Conservation (phyloP, 2,113 vertebrate genomes). For the Aix galericulata region DNA sequence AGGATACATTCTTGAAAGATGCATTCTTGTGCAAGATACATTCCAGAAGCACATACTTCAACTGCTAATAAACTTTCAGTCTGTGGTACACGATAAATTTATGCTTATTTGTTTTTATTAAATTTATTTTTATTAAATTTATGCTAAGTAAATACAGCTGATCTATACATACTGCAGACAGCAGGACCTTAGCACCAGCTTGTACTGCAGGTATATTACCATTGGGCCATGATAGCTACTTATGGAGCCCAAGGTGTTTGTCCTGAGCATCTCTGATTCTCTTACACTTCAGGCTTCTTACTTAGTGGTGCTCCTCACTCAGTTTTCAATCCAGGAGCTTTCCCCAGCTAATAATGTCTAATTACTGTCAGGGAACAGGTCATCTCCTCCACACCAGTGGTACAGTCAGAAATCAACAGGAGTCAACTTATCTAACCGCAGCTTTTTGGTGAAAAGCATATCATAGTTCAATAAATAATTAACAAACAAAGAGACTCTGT, state of each 20-base stretch:
- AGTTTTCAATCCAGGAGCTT: neutral
- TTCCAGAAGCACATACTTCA: neutral
- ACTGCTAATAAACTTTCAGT: neutral
- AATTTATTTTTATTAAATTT: neutral
- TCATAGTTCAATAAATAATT: neutral
- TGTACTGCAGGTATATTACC: neutral
- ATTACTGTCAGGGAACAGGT: rapidly evolving
- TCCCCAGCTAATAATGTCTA: neutral
- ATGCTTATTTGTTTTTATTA: neutral
- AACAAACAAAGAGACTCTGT: neutral
- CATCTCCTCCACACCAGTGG: neutral
- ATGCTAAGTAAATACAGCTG: neutral
- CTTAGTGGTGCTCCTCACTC: neutral
- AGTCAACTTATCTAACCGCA: neutral
- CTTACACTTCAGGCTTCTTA: neutral
- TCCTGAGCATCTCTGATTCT: neutral
- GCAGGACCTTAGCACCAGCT: neutral
- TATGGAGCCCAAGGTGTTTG: neutral
- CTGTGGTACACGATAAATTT: neutral
- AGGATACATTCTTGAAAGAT: too few species aligned
- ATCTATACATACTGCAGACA: rapidly evolving
- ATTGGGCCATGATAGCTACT: neutral
- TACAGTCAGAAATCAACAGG: neutral
- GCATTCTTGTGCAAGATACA: neutral
- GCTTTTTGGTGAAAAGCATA: neutral